phyloP scores from a whole-genome alignment of 1,140 invertebrate species.

The Drosophila tsacasi region DNA sequence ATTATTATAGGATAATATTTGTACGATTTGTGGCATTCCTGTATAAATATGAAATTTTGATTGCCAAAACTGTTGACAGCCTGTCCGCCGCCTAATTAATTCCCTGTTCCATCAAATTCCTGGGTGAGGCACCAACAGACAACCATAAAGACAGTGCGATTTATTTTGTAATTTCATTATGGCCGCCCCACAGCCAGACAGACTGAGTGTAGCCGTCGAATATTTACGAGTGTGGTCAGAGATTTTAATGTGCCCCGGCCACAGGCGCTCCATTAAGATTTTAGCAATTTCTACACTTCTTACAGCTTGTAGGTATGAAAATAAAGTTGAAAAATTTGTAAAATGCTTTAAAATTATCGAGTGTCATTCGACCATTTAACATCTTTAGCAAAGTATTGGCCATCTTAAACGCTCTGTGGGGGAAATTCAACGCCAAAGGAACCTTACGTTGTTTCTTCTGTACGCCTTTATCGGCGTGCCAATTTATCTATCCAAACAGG shows the following conservation, averaged over 20 bases:
- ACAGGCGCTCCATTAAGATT: conserved; percentile 33
- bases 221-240: conserved; percentile 44
- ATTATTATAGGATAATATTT: background rate
- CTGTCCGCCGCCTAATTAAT: conserved; percentile 18
- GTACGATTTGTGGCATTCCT: background rate
- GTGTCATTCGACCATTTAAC: conserved; percentile 30
- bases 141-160: conserved; percentile 40
- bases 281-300: conserved; percentile 20
- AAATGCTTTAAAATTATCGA: conserved; percentile 33
- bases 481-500: conserved; percentile 56
- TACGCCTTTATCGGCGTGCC: conserved; percentile 67
- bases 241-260: conserved; percentile 27
- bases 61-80: conserved; percentile 10
- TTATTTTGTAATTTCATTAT: conserved; percentile 44
- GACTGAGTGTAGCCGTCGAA: conserved; percentile 17
- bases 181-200: conserved; percentile 19
- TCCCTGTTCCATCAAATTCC: conserved; percentile 30
- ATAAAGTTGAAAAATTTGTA: conserved; percentile 9
- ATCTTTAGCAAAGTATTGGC: conserved; percentile 15
- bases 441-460: conserved; percentile 25
- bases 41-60: background rate
- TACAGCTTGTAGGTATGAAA: conserved; percentile 18
- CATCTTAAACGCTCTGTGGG: conserved; percentile 16
- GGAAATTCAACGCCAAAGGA: background rate
- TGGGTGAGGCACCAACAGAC: conserved; percentile 6